Evolutionary conservation across 2,797 vertebrate species (phyloP).

Genomic region (Darevskia nairensis): DNA sequence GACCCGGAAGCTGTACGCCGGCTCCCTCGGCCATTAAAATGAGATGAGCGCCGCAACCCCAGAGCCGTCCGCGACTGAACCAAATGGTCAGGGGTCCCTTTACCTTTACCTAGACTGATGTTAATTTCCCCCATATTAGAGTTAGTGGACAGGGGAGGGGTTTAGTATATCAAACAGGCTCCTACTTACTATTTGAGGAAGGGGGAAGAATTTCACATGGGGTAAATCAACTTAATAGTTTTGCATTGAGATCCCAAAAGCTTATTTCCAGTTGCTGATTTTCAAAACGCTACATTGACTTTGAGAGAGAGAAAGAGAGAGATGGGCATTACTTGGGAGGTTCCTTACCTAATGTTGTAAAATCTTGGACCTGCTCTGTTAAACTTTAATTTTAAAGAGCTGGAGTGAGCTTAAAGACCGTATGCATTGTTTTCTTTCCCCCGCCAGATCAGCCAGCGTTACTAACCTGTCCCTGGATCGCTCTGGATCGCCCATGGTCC

Average conservation of each 20-base stretch:
- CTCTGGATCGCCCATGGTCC: conserved; percentile 90
- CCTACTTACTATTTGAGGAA: background rate
- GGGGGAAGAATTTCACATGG: background rate
- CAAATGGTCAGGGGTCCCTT: too few species aligned
- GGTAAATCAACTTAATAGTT: background rate
- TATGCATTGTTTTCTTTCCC: conserved; percentile 43
- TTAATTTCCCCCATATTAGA: too few species aligned
- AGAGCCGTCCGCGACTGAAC: too few species aligned
- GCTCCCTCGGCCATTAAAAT: too few species aligned
- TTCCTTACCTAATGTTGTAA: background rate
- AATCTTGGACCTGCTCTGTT: conserved; percentile 6
- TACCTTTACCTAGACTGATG: too few species aligned
- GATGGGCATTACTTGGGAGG: background rate
- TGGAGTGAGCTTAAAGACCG: background rate
- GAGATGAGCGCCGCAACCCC: too few species aligned
- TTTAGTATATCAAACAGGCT: background rate
- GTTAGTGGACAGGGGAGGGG: background rate
- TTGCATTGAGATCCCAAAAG: background rate
- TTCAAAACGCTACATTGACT: background rate
- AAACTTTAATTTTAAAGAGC: background rate
- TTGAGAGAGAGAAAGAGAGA: background rate
- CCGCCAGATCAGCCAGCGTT: conserved; percentile 92
- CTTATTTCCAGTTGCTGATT: background rate
- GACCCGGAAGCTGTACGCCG: too few species aligned
- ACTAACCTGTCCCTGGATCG: conserved; percentile 94